These are phyloP conservation scores for Aix galericulata DNA, from an alignment of 2,113 vertebrate species.

Conservation along the genomic window DNA sequence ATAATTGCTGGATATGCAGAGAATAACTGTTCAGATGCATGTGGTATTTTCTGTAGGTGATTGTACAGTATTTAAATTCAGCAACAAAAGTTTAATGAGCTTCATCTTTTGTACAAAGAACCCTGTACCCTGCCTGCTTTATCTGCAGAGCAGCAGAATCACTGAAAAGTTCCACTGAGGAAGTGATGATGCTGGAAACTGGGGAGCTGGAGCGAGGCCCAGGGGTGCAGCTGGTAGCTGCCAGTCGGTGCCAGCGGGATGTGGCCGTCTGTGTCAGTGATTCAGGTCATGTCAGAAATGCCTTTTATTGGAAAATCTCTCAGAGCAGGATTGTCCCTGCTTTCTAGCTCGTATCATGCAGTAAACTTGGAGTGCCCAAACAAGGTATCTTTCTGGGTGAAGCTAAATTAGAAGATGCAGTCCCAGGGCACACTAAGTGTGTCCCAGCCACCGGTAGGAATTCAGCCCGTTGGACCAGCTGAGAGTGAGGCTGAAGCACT, in stretches of 20 bases:
- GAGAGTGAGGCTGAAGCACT: not conserved
- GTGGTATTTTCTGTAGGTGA: not conserved
- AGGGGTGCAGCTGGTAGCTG: not conserved
- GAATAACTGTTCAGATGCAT: not conserved
- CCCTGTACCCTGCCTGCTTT: not conserved
- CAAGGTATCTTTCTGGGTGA: not conserved
- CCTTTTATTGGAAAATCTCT: not conserved
- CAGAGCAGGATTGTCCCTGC: not conserved
- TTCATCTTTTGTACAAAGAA: not conserved
- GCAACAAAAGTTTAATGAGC: not conserved
- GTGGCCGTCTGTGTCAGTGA: not conserved
- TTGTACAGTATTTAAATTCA: slow-evolving; percentile 12
- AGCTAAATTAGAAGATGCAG: not conserved
- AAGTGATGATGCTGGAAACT: not conserved
- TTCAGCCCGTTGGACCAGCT: not conserved
- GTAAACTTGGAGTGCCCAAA: not conserved
- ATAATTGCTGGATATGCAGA: not conserved
- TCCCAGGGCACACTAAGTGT: not conserved
- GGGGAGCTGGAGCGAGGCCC: not conserved
- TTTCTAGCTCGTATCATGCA: not conserved
- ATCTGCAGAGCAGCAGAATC: not conserved
- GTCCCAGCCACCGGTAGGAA: not conserved
- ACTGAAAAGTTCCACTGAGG: not conserved
- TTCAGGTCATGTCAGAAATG: not conserved
- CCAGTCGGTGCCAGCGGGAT: not conserved